These are phyloP conservation scores for Anisognathus igniventris DNA, from an alignment of 2,797 vertebrate genomes.

Conservation along the genomic window DNA sequence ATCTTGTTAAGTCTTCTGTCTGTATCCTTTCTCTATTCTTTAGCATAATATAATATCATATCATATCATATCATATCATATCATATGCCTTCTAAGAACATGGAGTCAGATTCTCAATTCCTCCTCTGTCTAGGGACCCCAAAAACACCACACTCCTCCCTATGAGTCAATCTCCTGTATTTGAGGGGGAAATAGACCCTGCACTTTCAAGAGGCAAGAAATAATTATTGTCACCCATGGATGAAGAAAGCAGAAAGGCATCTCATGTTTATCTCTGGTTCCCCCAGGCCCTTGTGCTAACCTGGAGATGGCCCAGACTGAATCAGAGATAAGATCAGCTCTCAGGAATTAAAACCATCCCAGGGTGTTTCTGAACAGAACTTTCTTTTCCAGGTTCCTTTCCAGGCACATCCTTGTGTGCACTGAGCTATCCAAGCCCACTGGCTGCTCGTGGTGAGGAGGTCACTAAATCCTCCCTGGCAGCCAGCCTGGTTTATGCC, in stretches of 20 bases:
- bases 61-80: too few relatives aligned
- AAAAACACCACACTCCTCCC: not conserved
- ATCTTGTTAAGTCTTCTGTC: too few relatives aligned
- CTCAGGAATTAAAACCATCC: not conserved
- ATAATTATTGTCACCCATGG: not conserved
- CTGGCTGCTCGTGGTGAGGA: not conserved
- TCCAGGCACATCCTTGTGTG: not conserved
- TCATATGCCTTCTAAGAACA: too few relatives aligned
- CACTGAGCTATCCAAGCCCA: not conserved
- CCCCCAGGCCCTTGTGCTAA: not conserved
- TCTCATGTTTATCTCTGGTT: not conserved
- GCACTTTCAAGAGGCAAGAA: not conserved
- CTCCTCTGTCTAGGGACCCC: rapidly evolving
- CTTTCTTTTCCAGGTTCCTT: not conserved
- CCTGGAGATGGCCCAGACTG: not conserved
- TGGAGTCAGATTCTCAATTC: too few relatives aligned
- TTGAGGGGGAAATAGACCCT: not conserved
- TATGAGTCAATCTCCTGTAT: not conserved
- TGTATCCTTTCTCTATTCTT: too few relatives aligned
- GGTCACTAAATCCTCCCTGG: not conserved
- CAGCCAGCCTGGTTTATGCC: not conserved
- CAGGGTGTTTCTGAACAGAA: not conserved
- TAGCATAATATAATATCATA: too few relatives aligned
- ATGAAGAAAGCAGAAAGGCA: not conserved
- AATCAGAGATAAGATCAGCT: not conserved